Percentiles rank a stretch among this genome's conserved stretches.
Evolutionary conservation across 2,113 vertebrate species (phyloP).

Genomic region (Barbus barbus): DNA sequence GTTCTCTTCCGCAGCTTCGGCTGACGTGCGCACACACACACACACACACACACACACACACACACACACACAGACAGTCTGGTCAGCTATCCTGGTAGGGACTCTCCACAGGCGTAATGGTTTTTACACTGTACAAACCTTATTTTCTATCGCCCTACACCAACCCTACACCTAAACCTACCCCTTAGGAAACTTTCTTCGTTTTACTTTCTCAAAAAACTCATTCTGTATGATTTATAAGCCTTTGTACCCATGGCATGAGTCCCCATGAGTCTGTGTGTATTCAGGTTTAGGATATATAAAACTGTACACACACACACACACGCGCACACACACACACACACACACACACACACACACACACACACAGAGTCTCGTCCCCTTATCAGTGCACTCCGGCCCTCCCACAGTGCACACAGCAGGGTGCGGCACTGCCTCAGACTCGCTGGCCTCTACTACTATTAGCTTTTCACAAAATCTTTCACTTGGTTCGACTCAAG

Average conservation of each 20-base stretch:
- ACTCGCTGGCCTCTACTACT: slow-evolving; percentile 62
- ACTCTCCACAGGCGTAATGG: no score
- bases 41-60: slow-evolving; percentile 28
- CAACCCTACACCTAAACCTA: no score
- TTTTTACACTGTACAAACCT: no score
- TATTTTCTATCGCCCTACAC: no score
- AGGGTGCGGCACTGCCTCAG: slow-evolving; percentile 65
- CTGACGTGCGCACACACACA: neutral
- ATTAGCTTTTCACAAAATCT: slow-evolving; percentile 68
- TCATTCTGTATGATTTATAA: no score
- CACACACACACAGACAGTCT: slow-evolving; percentile 15
- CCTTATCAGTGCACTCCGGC: slow-evolving; percentile 62
- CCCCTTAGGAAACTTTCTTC: no score
- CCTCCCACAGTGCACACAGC: slow-evolving; percentile 66
- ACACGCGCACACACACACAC: slow-evolving; percentile 27
- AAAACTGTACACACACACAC: slow-evolving; percentile 28
- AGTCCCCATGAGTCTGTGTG: no score
- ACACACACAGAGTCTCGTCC: slow-evolving; percentile 3
- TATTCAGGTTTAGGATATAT: no score
- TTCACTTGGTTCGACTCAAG: slow-evolving; percentile 41
- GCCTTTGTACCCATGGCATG: no score
- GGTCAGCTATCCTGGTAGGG: no score
- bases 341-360: slow-evolving; percentile 29
- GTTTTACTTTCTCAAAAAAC: no score
- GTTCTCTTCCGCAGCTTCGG: neutral